A percentile compares a stretch with the other conserved stretches of the same genome.
phyloP scores from a whole-genome alignment of 2,797 vertebrate genomes.

The Enteromius thamalakanensis region DNA sequence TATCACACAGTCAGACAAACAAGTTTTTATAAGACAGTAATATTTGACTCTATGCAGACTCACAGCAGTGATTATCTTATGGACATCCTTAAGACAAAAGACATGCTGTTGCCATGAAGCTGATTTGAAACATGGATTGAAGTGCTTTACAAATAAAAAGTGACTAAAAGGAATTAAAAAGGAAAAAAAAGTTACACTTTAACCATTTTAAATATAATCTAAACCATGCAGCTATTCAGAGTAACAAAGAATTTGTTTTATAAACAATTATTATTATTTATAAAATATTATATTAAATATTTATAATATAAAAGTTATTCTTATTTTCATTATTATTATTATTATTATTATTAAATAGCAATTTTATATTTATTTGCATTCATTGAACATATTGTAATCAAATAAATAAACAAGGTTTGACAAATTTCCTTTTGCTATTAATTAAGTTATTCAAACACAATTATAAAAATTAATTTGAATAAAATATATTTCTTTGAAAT shows the following conservation, averaged over 20 bases:
- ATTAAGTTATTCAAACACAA: background rate
- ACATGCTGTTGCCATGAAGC: background rate
- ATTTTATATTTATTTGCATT: no score
- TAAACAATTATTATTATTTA: no score
- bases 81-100: background rate
- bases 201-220: background rate
- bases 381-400: no score
- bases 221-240: background rate
- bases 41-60: background rate
- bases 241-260: background rate
- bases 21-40: slow-evolving; percentile 3
- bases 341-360: no score
- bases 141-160: background rate
- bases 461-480: background rate
- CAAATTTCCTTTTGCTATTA: background rate
- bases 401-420: no score
- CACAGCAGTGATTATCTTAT: background rate
- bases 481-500: background rate
- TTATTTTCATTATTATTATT: no score
- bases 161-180: background rate
- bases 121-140: background rate
- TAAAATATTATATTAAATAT: no score
- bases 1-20: slow-evolving; percentile 55
- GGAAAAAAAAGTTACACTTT: background rate
- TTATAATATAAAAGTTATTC: no score